Conservation (phyloP, 1,140 invertebrate species). For the Cyclargus thomasi region DNA sequence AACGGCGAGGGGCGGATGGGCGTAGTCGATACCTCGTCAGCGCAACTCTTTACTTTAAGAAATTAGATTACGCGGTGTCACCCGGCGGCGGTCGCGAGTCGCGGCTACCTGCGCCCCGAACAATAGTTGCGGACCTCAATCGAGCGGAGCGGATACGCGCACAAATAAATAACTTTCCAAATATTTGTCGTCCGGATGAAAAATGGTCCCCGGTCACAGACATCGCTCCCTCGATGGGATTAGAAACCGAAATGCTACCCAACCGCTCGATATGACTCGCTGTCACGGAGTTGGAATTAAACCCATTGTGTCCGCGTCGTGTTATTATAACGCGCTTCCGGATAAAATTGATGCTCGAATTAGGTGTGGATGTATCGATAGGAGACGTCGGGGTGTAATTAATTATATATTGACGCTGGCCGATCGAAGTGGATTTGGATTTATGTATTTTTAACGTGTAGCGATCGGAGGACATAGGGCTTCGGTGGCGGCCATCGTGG, state of each 20-base stretch:
- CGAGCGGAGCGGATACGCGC: slow-evolving; percentile 43
- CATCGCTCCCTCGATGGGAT: slow-evolving; percentile 62
- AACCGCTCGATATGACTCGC: slow-evolving; percentile 49
- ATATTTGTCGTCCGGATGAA: slow-evolving; percentile 71
- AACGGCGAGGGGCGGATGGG: slow-evolving; percentile 51
- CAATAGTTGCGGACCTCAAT: slow-evolving; percentile 36
- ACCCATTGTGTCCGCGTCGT: slow-evolving; percentile 42
- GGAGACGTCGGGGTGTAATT: slow-evolving; percentile 32
- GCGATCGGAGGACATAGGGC: slow-evolving; percentile 39
- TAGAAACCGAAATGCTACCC: slow-evolving; percentile 63
- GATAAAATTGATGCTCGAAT: slow-evolving; percentile 20
- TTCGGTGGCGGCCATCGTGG: slow-evolving; percentile 34
- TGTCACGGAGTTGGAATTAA: slow-evolving; percentile 51
- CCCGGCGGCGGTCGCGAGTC: slow-evolving; percentile 26
- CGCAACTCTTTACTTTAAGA: slow-evolving; percentile 32
- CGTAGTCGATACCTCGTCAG: slow-evolving; percentile 48
- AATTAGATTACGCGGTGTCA: slow-evolving; percentile 49
- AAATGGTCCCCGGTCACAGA: slow-evolving; percentile 54
- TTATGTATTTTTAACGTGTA: slow-evolving; percentile 2
- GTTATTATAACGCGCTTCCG: slow-evolving; percentile 55
- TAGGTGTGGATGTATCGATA: slow-evolving; percentile 23
- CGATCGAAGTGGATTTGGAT: neutral
- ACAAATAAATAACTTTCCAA: slow-evolving; percentile 70
- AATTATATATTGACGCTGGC: neutral
- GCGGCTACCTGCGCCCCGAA: slow-evolving; percentile 48